phyloP scores from a whole-genome alignment of 64 coral and sea anemone species.

The Platygyra sinensis region DNA sequence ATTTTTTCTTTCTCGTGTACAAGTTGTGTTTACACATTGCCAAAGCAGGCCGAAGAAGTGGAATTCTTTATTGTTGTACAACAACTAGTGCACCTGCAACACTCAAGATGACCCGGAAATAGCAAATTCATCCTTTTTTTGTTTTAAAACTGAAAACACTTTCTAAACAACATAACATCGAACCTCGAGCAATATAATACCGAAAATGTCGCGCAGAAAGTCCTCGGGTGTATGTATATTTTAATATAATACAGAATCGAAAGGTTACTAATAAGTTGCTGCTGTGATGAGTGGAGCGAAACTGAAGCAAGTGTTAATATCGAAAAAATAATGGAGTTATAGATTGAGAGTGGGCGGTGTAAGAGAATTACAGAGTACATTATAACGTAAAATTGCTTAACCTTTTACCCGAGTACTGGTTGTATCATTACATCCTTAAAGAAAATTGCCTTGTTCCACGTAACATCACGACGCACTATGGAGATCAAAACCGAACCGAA shows the following conservation, averaged over 20 bases:
- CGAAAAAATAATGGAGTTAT: constrained; percentile 23
- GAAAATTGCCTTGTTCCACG: background rate
- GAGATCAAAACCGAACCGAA: background rate
- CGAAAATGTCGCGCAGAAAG: background rate
- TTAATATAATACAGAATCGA: background rate
- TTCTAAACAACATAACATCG: no score
- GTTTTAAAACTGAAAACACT: constrained; percentile 4
- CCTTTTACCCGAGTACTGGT: background rate
- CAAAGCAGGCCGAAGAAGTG: background rate
- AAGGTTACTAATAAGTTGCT: background rate
- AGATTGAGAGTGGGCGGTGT: background rate
- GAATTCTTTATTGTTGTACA: background rate
- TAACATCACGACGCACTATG: background rate
- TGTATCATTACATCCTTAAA: background rate
- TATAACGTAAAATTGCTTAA: background rate
- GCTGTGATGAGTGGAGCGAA: background rate
- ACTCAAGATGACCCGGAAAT: background rate
- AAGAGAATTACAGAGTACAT: background rate
- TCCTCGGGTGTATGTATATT: background rate
- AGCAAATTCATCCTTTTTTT: background rate
- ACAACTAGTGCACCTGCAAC: background rate
- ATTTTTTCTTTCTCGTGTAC: constrained; percentile 13
- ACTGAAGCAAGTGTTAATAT: constrained; percentile 27
- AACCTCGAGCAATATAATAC: background rate
- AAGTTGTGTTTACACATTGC: constrained; percentile 1